Conservation (phyloP, 2,888 invertebrate species). For the Latrodectus hesperus region DNA sequence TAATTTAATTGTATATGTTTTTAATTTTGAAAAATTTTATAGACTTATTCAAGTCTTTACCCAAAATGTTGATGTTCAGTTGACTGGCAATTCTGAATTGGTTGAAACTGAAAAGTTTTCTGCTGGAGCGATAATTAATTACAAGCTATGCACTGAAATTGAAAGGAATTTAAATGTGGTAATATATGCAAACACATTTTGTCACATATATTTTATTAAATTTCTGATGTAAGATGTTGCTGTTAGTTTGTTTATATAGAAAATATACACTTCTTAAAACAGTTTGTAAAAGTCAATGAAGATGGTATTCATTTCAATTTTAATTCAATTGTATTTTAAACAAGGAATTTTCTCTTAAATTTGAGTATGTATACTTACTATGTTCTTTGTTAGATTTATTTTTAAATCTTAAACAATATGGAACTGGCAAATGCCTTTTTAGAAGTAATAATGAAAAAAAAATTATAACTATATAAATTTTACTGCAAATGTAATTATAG, state of each 20-base stretch:
- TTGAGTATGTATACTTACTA: no score
- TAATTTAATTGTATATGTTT: no score
- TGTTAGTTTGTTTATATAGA: no score
- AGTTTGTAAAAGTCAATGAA: background rate
- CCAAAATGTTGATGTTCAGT: background rate
- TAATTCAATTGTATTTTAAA: background rate
- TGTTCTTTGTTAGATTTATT: no score
- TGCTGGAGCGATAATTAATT: constrained; percentile 46
- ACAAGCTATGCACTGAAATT: constrained; percentile 34
- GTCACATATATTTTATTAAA: background rate
- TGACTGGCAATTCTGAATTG: constrained; percentile 42
- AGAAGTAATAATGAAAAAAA: no score
- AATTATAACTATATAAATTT: no score
- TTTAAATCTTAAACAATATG: no score
- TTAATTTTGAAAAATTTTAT: background rate
- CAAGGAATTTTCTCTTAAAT: no score
- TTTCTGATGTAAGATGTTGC: no score
- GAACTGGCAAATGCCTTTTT: no score
- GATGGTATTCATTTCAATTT: background rate
- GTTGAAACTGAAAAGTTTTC: constrained; percentile 5
- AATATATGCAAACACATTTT: background rate
- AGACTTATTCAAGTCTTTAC: constrained; percentile 45
- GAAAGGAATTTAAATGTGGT: constrained; percentile 29
- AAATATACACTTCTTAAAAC: no score
- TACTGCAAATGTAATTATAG: no score